These are phyloP conservation scores for Drosophila anceps DNA, from an alignment of 2,888 invertebrate genomes.

Conservation along the genomic window DNA sequence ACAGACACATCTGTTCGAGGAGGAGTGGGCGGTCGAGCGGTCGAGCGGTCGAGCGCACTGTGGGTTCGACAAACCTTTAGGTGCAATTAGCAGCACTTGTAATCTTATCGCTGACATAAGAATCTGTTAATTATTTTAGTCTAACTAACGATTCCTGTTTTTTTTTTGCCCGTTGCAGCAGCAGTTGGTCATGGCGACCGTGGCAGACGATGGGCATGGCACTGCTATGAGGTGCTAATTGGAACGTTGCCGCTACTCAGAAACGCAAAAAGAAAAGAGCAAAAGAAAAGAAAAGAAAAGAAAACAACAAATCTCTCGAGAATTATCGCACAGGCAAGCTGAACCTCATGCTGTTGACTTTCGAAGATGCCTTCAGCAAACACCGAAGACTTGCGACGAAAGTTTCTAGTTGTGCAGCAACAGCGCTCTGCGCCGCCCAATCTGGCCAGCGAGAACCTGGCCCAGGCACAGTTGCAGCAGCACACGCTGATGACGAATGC, in stretches of 20 bases:
- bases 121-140: conserved; percentile 9
- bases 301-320: conserved; percentile 33
- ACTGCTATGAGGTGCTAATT: conserved; percentile 40
- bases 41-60: neutral
- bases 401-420: conserved; percentile 84
- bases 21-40: neutral
- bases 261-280: neutral
- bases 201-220: conserved; percentile 31
- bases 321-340: conserved; percentile 24
- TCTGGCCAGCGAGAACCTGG: conserved; percentile 54
- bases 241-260: conserved; percentile 17
- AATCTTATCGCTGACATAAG: conserved; percentile 21
- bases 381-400: conserved; percentile 85
- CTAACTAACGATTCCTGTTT: conserved; percentile 23
- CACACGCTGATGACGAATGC: conserved; percentile 46
- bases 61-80: conserved; percentile 47
- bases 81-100: conserved; percentile 21
- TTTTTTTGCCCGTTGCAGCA: too few species aligned
- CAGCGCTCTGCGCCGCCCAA: conserved; percentile 83
- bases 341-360: conserved; percentile 82
- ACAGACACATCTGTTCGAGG: conserved; percentile 22
- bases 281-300: conserved; percentile 4
- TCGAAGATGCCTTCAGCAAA: conserved; percentile 84
- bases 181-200: conserved; percentile 35
- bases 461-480: conserved; percentile 21